Conservation (phyloP, 2,888 invertebrate species). For the Tipula lateralis region DNA sequence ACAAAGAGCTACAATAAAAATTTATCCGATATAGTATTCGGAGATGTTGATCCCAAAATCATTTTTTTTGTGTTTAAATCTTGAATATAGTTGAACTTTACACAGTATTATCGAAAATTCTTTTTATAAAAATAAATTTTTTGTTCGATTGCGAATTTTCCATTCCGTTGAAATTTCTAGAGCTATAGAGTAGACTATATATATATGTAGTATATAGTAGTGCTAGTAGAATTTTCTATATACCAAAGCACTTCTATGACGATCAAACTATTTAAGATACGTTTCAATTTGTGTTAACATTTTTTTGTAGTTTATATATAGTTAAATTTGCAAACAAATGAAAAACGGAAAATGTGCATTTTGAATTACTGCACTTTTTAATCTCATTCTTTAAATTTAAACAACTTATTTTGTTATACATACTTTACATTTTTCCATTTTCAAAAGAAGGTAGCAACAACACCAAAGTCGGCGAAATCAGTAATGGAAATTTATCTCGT, state of each 20-base stretch:
- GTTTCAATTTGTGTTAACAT: background rate
- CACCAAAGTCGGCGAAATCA: background rate
- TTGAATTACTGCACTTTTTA: background rate
- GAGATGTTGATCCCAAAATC: background rate
- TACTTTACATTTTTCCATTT: background rate
- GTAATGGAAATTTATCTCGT: background rate
- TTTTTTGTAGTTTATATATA: background rate
- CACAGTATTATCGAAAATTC: background rate
- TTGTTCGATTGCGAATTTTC: background rate
- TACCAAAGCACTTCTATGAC: background rate
- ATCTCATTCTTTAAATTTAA: background rate
- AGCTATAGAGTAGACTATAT: background rate
- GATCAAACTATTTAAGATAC: constrained; percentile 11
- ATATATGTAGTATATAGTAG: background rate
- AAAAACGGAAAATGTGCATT: background rate
- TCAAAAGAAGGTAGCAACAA: background rate
- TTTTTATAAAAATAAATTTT: background rate
- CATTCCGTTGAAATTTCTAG: background rate
- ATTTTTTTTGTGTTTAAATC: background rate
- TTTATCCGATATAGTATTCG: background rate
- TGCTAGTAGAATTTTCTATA: background rate
- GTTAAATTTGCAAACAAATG: background rate
- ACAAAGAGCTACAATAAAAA: background rate
- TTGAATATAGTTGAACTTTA: background rate
- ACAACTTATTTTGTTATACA: background rate